These are phyloP conservation scores for Elgonia sp. DNA, from an alignment of 2,888 invertebrate genomes.

Conservation along the genomic window DNA sequence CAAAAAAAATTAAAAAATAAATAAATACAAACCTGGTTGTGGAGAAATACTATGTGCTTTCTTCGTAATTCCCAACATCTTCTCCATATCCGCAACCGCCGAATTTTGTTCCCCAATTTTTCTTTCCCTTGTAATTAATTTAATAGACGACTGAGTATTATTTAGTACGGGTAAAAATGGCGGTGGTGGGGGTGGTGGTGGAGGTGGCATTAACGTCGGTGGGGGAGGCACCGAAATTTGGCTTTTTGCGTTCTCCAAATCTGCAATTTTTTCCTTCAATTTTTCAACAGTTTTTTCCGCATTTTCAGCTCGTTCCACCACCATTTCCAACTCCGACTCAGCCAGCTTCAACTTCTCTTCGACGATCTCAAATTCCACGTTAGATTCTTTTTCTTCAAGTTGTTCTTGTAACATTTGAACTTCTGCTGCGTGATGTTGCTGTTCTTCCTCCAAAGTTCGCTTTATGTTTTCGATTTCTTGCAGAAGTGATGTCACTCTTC, in stretches of 20 bases:
- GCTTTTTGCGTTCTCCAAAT: constrained; percentile 82
- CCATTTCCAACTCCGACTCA: constrained; percentile 90
- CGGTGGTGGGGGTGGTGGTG: constrained; percentile 70
- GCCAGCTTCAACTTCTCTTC: constrained; percentile 91
- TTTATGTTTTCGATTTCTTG: constrained; percentile 90
- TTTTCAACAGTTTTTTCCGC: constrained; percentile 87
- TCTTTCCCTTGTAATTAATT: constrained; percentile 85
- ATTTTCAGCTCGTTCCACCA: constrained; percentile 89
- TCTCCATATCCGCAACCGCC: constrained; percentile 88
- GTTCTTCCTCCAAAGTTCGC: constrained; percentile 89
- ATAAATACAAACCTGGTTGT: constrained; percentile 88
- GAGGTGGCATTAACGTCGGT: constrained; percentile 86
- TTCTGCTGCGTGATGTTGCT: constrained; percentile 88
- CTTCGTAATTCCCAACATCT: constrained; percentile 88
- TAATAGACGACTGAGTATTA: constrained; percentile 81
- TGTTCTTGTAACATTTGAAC: constrained; percentile 90
- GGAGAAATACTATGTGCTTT: constrained; percentile 88
- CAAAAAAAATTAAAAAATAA: no score
- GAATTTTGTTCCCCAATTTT: constrained; percentile 78
- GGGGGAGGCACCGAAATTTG: constrained; percentile 86
- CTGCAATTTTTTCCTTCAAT: constrained; percentile 82
- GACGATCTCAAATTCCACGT: constrained; percentile 90
- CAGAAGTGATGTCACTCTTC: constrained; percentile 87
- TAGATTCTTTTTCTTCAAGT: constrained; percentile 90
- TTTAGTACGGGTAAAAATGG: constrained; percentile 69